Conservation (phyloP, 2,888 invertebrate species). For the Melinopterus prodromus region DNA sequence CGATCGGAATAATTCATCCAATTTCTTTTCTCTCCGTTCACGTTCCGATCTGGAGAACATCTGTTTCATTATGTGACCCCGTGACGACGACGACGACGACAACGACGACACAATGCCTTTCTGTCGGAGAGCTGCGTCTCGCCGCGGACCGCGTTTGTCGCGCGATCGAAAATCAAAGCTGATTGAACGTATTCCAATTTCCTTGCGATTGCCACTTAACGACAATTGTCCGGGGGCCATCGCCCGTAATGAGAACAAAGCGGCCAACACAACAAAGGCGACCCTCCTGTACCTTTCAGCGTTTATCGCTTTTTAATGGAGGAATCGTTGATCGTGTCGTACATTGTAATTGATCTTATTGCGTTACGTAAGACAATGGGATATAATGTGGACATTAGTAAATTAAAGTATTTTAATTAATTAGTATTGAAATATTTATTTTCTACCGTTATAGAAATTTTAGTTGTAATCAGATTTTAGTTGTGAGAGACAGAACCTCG, state of each 20-base stretch:
- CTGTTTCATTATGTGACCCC: not conserved
- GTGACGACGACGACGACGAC: slow-evolving; percentile 10
- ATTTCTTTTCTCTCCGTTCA: not conserved
- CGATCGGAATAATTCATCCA: not conserved
- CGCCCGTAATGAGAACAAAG: slow-evolving; percentile 16
- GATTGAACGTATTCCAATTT: slow-evolving; percentile 22
- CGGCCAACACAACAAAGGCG: not conserved
- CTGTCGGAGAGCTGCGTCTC: not conserved
- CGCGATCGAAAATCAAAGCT: slow-evolving; percentile 9
- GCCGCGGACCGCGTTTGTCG: slow-evolving; percentile 11
- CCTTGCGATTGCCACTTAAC: slow-evolving; percentile 20
- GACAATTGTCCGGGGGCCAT: slow-evolving; percentile 18
- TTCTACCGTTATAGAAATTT: too few relatives aligned
- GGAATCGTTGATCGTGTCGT: not conserved
- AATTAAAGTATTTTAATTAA: not conserved
- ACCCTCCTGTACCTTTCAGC: not conserved
- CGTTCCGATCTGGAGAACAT: not conserved
- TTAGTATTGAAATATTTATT: not conserved
- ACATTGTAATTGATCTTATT: not conserved
- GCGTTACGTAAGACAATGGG: not conserved
- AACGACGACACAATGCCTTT: not conserved
- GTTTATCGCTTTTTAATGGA: not conserved
- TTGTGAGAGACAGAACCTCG: too few relatives aligned
- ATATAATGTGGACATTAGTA: not conserved
- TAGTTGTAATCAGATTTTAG: too few relatives aligned